A percentile compares a stretch with the other conserved stretches of the same genome.
Conservation (phyloP, 2,113 vertebrate genomes). For the Chrysemys picta region DNA sequence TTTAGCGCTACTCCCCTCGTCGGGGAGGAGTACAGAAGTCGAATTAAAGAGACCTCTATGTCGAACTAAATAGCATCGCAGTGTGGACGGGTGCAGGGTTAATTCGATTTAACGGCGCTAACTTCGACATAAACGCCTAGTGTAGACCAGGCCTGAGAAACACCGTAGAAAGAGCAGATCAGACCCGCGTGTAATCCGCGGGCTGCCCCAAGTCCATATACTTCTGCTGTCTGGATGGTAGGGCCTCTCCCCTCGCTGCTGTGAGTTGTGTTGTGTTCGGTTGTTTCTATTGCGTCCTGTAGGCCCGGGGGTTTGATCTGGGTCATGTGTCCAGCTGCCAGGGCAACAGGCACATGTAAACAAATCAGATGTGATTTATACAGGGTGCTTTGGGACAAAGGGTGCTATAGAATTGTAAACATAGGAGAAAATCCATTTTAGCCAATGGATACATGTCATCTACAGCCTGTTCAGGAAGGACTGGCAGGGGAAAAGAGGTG, state of each 20-base stretch:
- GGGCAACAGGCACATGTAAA: not conserved
- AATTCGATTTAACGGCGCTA: too few relatives aligned
- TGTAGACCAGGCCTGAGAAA: too few relatives aligned
- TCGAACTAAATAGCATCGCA: too few relatives aligned
- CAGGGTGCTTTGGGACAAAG: not conserved
- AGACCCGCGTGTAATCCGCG: not conserved
- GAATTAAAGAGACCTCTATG: too few relatives aligned
- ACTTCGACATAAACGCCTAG: too few relatives aligned
- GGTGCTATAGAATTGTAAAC: not conserved
- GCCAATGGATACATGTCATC: not conserved
- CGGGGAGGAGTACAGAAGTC: too few relatives aligned
- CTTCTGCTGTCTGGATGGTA: not conserved
- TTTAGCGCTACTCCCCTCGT: too few relatives aligned
- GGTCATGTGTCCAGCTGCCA: not conserved
- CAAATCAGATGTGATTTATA: not conserved
- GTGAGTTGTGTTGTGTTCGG: accelerated
- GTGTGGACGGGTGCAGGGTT: too few relatives aligned
- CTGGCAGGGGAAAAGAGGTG: not conserved
- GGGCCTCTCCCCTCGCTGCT: not conserved
- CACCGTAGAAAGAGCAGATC: not conserved
- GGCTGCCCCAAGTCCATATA: not conserved
- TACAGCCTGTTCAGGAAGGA: not conserved
- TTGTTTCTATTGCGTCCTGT: accelerated
- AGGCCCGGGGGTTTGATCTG: not conserved
- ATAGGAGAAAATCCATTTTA: accelerated